Conservation (phyloP, 2,113 vertebrate genomes). For the Atrichornis clamosus region DNA sequence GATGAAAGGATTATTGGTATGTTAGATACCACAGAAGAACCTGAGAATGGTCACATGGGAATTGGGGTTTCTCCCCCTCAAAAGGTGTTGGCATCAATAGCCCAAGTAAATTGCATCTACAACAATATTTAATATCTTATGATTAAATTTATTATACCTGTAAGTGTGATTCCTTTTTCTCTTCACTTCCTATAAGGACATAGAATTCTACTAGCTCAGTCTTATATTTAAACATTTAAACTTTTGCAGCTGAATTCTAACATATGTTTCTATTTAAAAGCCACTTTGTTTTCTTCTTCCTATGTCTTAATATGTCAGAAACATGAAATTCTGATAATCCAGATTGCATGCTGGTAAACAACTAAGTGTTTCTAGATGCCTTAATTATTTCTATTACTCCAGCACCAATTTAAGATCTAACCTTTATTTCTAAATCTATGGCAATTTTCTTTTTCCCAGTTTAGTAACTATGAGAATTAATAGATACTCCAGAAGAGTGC, state of each 20-base stretch:
- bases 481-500: background rate
- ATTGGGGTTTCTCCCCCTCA: accelerated
- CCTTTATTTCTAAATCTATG: background rate
- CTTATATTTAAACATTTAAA: background rate
- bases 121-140: background rate
- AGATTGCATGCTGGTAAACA: background rate
- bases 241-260: background rate
- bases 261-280: background rate
- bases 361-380: background rate
- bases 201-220: background rate
- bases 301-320: background rate
- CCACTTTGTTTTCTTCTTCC: background rate
- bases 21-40: background rate
- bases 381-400: background rate
- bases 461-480: background rate
- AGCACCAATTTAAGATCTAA: background rate
- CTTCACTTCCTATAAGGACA: background rate
- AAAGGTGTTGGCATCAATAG: background rate
- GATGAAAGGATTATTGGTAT: background rate
- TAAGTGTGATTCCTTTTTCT: background rate
- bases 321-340: background rate
- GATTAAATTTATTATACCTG: background rate
- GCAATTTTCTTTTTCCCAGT: background rate
- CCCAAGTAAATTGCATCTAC: background rate
- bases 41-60: accelerated